Evolutionary conservation across 2,888 invertebrate genomes (phyloP).

Genomic region (Candidula unifasciata): DNA sequence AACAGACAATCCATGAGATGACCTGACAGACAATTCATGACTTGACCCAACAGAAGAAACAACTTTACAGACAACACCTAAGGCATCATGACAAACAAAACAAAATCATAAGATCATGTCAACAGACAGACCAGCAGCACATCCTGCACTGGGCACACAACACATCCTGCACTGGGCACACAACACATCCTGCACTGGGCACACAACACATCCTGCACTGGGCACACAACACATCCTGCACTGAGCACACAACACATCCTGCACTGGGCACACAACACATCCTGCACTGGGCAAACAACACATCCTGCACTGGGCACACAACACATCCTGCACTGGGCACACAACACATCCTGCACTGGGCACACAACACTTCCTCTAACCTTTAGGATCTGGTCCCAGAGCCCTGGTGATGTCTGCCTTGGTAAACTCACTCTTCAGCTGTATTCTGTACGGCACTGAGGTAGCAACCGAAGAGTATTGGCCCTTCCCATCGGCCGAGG

Average conservation of each 20-base stretch:
- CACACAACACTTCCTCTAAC: not conserved
- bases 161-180: not conserved
- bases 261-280: not conserved
- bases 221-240: not conserved
- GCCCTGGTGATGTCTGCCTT: slow-evolving; percentile 29
- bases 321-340: not conserved
- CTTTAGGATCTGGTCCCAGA: slow-evolving; percentile 35
- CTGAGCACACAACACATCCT: too few species aligned
- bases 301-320: not conserved
- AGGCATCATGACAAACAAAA: too few species aligned
- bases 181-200: not conserved
- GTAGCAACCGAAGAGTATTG: slow-evolving; percentile 45
- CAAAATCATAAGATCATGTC: too few species aligned
- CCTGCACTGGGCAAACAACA: too few species aligned
- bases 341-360: too few species aligned
- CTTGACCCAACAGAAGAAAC: too few species aligned
- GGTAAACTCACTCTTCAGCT: slow-evolving; percentile 28
- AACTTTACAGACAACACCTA: too few species aligned
- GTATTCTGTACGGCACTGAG: not conserved
- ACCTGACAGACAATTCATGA: too few species aligned
- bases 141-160: too few species aligned
- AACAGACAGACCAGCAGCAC: too few species aligned
- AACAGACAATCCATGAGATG: too few species aligned
- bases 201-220: too few species aligned
- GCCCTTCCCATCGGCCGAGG: not conserved